Base-by-base conservation (phyloP, 2,113 vertebrate genomes). In the Ailurus styani region DNA sequence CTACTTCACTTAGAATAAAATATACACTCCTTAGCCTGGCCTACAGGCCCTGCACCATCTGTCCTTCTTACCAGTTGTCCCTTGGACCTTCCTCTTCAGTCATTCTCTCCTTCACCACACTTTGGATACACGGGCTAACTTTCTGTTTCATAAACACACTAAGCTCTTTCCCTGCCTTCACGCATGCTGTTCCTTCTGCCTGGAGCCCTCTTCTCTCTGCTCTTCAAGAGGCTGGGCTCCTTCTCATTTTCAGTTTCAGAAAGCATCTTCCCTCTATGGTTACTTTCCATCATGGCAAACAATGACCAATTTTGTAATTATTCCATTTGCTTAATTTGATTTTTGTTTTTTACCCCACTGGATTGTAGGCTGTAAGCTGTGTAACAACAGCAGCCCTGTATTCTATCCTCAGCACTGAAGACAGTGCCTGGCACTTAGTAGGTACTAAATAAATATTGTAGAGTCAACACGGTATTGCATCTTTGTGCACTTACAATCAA, bases 401-500 rank as follows among this genome's bases (percentile, higher is more conserved):
- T 27, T 85, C 75, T 47, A 55, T 21, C 37, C 27, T 10, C 7
- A 95, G 42, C 6, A 77, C 50, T 25, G 23, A 83, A 13, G 20
- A 42, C 34, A 50, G 52, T 37, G 42, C 23, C 54, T 85, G 37
- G 64, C 34, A 25, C 64, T 68, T 87, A 73, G 81, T 34, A 84
- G 55, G 52, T 25, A 73, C 37, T n/a, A 85, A 85, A 60, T 68
- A 75, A 68, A 62, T 70, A 70, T 21, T 91, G 23, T 29, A 72
- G 70, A 77, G 7, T 54, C 86, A 83, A 1, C 37, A 27, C 34
- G 6, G 31, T 64, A 1, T 68, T 78, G 13, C 81, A 90, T 52
- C 78, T 93, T 97, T 95, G 82, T 93, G 47, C 15, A 66, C 45
- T 72, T 45, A 91, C 90, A 45, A 96, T 73, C 60, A 95, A 40